Evolutionary conservation across 2,888 invertebrate genomes (phyloP).

Genomic region (Harpagoxenus sublaevis): DNA sequence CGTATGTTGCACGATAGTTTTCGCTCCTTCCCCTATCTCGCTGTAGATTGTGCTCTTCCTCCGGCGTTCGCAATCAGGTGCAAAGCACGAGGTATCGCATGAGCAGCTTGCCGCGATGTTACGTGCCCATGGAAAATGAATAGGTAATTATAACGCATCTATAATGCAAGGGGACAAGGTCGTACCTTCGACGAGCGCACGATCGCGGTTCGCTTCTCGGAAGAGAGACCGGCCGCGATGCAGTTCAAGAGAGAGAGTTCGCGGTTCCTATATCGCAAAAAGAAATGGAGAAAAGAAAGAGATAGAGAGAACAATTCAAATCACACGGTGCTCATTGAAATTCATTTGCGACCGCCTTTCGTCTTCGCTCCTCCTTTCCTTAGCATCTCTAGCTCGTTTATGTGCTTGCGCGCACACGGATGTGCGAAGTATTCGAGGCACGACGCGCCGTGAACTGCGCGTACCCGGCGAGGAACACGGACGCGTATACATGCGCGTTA

Average conservation of each 20-base stretch:
- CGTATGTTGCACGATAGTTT: conserved; percentile 33
- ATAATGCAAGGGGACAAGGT: conserved; percentile 78
- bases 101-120: conserved; percentile 76
- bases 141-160: conserved; percentile 83
- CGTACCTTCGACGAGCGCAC: conserved; percentile 44
- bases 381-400: conserved; percentile 22
- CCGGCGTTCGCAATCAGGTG: conserved; percentile 79
- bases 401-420: conserved; percentile 39
- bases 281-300: not conserved
- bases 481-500: conserved; percentile 1
- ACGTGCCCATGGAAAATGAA: conserved; percentile 82
- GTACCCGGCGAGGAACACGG: conserved; percentile 12
- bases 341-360: conserved; percentile 60
- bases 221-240: conserved; percentile 42
- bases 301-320: conserved; percentile 42
- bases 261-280: conserved; percentile 21
- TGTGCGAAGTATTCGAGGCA: conserved; percentile 56
- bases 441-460: conserved; percentile 40
- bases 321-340: conserved; percentile 60
- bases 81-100: conserved; percentile 77
- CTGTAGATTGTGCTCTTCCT: conserved; percentile 55
- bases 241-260: not conserved
- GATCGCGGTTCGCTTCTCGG: conserved; percentile 56
- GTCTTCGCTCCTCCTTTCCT: conserved; percentile 27
- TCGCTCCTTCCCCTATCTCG: not conserved